Conservation (phyloP, 2,888 invertebrate genomes). For the Yponomeuta evonymella region DNA sequence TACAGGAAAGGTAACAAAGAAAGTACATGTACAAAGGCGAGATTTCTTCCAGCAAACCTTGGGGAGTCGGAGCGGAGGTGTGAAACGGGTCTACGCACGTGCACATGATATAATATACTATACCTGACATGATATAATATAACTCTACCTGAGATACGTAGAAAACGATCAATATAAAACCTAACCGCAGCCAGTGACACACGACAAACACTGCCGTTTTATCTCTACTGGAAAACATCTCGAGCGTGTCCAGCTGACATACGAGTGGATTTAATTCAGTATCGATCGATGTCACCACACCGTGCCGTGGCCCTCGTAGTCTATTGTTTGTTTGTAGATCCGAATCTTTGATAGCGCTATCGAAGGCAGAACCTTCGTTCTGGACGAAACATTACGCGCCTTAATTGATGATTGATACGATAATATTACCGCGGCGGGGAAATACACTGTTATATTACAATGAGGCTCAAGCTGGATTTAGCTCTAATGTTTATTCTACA, state of each 20-base stretch:
- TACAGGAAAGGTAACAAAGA: too few species aligned
- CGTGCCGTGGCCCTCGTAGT: neutral
- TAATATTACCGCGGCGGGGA: neutral
- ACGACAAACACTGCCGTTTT: neutral
- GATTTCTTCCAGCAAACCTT: too few species aligned
- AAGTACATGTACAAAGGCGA: too few species aligned
- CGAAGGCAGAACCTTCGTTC: constrained; percentile 4
- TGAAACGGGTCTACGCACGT: too few species aligned
- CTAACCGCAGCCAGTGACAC: neutral
- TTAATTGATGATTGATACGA: neutral
- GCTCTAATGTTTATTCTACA: neutral
- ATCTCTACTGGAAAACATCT: neutral
- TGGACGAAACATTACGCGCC: neutral
- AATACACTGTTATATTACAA: neutral
- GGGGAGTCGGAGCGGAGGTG: too few species aligned
- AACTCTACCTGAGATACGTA: too few species aligned
- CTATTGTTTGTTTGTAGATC: constrained; percentile 1
- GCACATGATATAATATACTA: too few species aligned
- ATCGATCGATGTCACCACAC: constrained; percentile 5
- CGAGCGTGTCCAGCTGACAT: neutral
- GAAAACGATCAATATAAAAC: neutral
- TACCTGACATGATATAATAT: too few species aligned
- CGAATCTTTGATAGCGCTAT: neutral
- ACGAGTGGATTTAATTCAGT: neutral
- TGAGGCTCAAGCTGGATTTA: neutral